These are phyloP conservation scores for Nymphalis polychloros DNA, from an alignment of 2,888 invertebrate species.

Conservation along the genomic window DNA sequence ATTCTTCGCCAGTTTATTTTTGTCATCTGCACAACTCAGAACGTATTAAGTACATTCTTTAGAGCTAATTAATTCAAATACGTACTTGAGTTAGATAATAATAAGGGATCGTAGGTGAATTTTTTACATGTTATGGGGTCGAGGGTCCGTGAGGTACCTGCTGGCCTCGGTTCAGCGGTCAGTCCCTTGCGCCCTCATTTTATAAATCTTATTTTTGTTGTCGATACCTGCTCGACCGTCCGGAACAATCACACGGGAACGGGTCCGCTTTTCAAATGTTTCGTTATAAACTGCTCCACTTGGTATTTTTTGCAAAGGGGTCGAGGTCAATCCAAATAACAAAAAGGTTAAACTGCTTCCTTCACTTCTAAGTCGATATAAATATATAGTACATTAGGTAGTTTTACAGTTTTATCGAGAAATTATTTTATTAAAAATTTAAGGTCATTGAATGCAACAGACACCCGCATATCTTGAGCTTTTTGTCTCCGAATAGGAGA, in stretches of 20 bases:
- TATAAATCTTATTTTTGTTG: slow-evolving; percentile 56
- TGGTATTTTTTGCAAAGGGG: slow-evolving; percentile 38
- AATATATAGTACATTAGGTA: neutral
- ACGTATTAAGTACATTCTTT: too few relatives aligned
- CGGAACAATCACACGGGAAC: slow-evolving; percentile 73
- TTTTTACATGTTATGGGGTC: slow-evolving; percentile 58
- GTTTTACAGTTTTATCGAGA: neutral
- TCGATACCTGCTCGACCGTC: slow-evolving; percentile 61
- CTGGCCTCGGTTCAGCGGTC: slow-evolving; percentile 56
- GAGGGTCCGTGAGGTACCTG: slow-evolving; percentile 64
- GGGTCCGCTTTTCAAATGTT: slow-evolving; percentile 42
- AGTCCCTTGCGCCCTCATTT: slow-evolving; percentile 60
- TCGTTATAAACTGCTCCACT: slow-evolving; percentile 27
- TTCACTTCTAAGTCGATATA: slow-evolving; percentile 1
- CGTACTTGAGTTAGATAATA: neutral
- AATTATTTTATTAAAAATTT: neutral
- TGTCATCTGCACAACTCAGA: slow-evolving; percentile 4
- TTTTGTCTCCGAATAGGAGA: slow-evolving; percentile 24
- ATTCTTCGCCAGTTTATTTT: slow-evolving; percentile 29
- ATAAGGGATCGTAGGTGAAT: slow-evolving; percentile 25
- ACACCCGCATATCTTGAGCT: slow-evolving; percentile 30
- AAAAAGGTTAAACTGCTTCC: slow-evolving; percentile 21
- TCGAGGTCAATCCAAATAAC: slow-evolving; percentile 40
- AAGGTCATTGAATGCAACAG: slow-evolving; percentile 4
- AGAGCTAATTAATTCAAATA: neutral